A percentile compares a stretch with the other conserved stretches of the same genome.
Conservation (phyloP, 2,888 invertebrate genomes). For the Meteorus cinctellus region DNA sequence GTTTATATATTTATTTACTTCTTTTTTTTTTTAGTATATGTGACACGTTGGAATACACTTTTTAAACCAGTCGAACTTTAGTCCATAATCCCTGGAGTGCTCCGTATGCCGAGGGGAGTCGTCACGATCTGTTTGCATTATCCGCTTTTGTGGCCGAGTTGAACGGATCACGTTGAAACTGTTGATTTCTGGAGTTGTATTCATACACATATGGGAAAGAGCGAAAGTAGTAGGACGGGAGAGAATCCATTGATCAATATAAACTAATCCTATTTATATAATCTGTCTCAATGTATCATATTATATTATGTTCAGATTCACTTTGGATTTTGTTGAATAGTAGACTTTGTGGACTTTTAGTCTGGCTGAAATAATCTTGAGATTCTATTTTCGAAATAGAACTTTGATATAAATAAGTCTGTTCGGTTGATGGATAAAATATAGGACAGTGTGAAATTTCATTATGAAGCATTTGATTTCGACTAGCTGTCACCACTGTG, state of each 20-base stretch:
- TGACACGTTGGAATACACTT: neutral
- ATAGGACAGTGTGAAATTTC: too few relatives aligned
- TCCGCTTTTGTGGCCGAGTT: conserved; percentile 29
- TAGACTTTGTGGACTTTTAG: too few relatives aligned
- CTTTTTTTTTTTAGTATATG: neutral
- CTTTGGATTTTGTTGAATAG: too few relatives aligned
- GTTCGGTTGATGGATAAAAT: too few relatives aligned
- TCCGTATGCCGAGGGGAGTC: neutral
- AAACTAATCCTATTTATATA: neutral
- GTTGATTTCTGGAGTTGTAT: conserved; percentile 35
- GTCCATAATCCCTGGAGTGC: conserved; percentile 1
- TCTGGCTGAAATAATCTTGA: too few relatives aligned
- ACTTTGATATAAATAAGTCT: too few relatives aligned
- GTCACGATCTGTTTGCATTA: conserved; percentile 23
- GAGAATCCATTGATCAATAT: conserved; percentile 6
- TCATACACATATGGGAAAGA: neutral
- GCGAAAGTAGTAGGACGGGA: neutral
- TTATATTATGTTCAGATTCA: neutral
- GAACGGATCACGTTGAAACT: conserved; percentile 20
- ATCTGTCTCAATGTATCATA: neutral
- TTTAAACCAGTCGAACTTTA: conserved; percentile 8
- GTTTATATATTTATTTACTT: neutral
- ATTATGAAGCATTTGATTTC: too few relatives aligned
- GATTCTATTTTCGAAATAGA: too few relatives aligned
- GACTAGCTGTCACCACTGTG: too few relatives aligned